Conservation (phyloP, 2,113 vertebrate genomes). For the Canis aureus region DNA sequence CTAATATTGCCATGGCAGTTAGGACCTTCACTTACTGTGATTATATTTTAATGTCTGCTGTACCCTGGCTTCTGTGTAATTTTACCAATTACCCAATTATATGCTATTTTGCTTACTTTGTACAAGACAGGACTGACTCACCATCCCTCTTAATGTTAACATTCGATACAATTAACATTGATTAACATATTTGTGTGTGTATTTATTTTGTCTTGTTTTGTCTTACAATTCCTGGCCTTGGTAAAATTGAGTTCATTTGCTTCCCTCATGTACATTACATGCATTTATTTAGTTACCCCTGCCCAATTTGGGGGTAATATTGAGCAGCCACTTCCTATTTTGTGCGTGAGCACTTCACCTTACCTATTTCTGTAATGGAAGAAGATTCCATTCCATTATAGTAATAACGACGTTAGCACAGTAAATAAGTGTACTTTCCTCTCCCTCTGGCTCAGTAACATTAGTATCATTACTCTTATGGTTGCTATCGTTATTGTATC, state of each 20-base stretch:
- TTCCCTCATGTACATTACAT: background rate
- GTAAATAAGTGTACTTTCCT: background rate
- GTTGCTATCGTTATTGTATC: background rate
- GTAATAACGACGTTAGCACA: background rate
- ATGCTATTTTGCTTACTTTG: conserved; percentile 75
- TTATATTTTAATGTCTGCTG: conserved; percentile 74
- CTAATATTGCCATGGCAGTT: conserved; percentile 59
- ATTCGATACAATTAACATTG: background rate
- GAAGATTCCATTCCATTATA: background rate
- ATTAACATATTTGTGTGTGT: fast-evolving
- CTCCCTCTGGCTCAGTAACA: background rate
- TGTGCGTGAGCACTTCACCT: background rate
- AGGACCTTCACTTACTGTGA: conserved; percentile 76
- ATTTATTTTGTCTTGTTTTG: background rate
- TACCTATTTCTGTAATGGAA: background rate
- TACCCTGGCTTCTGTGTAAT: conserved; percentile 72
- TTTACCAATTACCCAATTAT: conserved; percentile 79
- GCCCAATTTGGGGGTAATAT: background rate
- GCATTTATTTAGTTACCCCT: background rate
- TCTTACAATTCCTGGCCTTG: background rate
- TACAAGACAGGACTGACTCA: conserved; percentile 55
- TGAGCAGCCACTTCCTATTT: background rate
- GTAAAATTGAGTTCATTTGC: background rate
- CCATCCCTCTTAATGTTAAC: conserved; percentile 27
- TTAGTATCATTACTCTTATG: background rate